Percentiles rank a stretch among this genome's conserved stretches.
phyloP scores from a whole-genome alignment of 2,113 vertebrate species.

The Trinectes maculatus region DNA sequence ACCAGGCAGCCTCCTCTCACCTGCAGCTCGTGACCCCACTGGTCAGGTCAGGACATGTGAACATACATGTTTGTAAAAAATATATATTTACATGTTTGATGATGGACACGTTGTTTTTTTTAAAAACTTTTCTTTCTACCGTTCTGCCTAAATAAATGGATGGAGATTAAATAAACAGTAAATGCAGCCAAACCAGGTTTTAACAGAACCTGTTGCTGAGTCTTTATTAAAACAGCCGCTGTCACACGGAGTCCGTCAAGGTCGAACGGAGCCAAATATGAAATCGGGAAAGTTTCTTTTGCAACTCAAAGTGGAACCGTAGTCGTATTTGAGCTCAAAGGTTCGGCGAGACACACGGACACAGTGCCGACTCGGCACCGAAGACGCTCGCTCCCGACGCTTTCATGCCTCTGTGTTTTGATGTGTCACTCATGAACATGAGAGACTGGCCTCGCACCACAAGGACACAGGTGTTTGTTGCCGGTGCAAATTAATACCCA shows the following conservation, averaged over 20 bases:
- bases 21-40: conserved; percentile 23
- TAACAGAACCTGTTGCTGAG: too few species aligned
- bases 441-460: conserved; percentile 7
- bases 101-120: too few species aligned
- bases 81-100: too few species aligned
- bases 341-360: background rate
- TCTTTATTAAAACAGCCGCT: too few species aligned
- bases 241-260: background rate
- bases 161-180: too few species aligned
- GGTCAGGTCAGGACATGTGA: conserved; percentile 31
- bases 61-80: too few species aligned
- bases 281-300: background rate
- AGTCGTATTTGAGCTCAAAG: background rate
- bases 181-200: too few species aligned
- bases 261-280: background rate
- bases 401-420: background rate
- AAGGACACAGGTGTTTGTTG: background rate
- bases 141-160: too few species aligned
- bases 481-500: background rate
- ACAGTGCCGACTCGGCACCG: background rate
- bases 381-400: background rate
- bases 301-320: background rate
- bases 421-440: conserved; percentile 2
- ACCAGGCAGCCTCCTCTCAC: conserved; percentile 36
- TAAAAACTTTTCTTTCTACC: too few species aligned